Percentiles rank a stretch among this genome's conserved stretches.
These are phyloP conservation scores for Mayetiola destructor DNA, from an alignment of 2,888 invertebrate genomes.

Conservation along the genomic window DNA sequence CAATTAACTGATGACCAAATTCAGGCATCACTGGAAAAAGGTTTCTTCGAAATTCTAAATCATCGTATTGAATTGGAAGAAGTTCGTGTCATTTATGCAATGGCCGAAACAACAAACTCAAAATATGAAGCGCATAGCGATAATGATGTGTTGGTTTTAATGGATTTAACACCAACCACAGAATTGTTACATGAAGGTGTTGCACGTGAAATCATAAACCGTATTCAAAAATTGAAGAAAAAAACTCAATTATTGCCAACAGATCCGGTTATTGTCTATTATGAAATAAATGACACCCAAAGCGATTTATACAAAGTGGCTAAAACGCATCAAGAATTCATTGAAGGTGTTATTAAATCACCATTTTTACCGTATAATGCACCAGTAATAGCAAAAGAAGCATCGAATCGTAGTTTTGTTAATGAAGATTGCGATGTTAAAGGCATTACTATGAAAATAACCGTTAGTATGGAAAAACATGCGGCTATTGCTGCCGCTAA, in stretches of 20 bases:
- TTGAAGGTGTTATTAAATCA: conserved; percentile 69
- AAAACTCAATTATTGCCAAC: conserved; percentile 85
- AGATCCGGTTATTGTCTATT: conserved; percentile 75
- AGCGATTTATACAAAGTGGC: conserved; percentile 55
- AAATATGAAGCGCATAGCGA: conserved; percentile 85
- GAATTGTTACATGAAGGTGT: conserved; percentile 87
- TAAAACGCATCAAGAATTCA: conserved; percentile 55
- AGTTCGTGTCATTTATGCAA: conserved; percentile 59
- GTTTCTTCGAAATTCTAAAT: conserved; percentile 57
- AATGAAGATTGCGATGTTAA: conserved; percentile 42
- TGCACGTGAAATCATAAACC: conserved; percentile 88
- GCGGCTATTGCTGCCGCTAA: background rate
- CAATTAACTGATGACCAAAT: conserved; percentile 62
- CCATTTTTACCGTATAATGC: conserved; percentile 45
- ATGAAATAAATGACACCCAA: conserved; percentile 41
- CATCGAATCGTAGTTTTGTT: conserved; percentile 16
- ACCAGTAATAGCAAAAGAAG: conserved; percentile 23
- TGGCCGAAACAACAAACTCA: conserved; percentile 39
- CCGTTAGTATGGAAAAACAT: conserved; percentile 40
- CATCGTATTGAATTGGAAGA: conserved; percentile 66
- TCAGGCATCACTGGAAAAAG: conserved; percentile 53
- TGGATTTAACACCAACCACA: conserved; percentile 81
- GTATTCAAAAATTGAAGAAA: conserved; percentile 91
- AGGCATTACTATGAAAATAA: conserved; percentile 52
- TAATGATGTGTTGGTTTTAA: conserved; percentile 72